A percentile compares a stretch with the other conserved stretches of the same genome.
phyloP scores from a whole-genome alignment of 2,113 vertebrate genomes.

The Colinus virginianus region DNA sequence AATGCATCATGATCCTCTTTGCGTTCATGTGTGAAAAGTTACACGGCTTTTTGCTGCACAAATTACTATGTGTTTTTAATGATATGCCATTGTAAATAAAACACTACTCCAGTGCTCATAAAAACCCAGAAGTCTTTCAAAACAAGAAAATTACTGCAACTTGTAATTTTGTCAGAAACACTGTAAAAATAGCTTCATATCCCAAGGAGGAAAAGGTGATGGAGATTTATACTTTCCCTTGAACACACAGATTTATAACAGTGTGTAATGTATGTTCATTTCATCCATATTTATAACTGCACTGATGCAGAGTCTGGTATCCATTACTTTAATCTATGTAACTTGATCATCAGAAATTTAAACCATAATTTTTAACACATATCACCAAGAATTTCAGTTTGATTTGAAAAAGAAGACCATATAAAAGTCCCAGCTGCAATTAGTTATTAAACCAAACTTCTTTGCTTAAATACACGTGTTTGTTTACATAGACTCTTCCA shows the following conservation, averaged over 20 bases:
- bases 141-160: conserved; percentile 72
- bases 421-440: conserved; percentile 76
- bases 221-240: conserved; percentile 82
- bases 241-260: conserved; percentile 80
- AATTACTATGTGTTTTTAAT: conserved; percentile 72
- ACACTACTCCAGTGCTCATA: conserved; percentile 28
- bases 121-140: conserved; percentile 66
- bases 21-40: conserved; percentile 53
- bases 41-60: not conserved
- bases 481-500: not conserved
- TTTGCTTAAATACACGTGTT: conserved; percentile 58
- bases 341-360: conserved; percentile 83
- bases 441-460: conserved; percentile 65
- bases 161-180: conserved; percentile 72
- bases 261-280: conserved; percentile 79
- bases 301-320: conserved; percentile 80
- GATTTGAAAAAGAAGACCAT: conserved; percentile 75
- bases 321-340: conserved; percentile 85
- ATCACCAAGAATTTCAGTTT: conserved; percentile 78
- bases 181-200: conserved; percentile 68
- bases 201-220: conserved; percentile 71
- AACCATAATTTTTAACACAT: conserved; percentile 81
- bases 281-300: conserved; percentile 84
- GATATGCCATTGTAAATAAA: conserved; percentile 72
- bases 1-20: conserved; percentile 9